These are phyloP conservation scores for Pardosa pseudoannulata DNA, from an alignment of 2,888 invertebrate species.

Conservation along the genomic window DNA sequence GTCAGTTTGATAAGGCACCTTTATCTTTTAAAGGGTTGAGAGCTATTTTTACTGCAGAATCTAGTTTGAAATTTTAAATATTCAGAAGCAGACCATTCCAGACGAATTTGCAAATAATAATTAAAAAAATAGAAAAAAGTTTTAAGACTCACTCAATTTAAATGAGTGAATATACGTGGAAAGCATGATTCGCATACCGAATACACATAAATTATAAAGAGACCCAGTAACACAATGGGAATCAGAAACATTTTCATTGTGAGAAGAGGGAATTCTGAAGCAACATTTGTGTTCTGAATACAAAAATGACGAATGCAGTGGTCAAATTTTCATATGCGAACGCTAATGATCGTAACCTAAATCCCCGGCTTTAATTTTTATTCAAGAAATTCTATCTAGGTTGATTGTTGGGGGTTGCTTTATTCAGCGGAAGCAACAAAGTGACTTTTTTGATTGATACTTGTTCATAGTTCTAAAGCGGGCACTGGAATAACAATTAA, in stretches of 20 bases:
- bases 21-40: too few relatives aligned
- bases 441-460: neutral
- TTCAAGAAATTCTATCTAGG: neutral
- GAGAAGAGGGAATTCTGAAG: neutral
- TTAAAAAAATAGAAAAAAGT: too few relatives aligned
- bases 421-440: neutral
- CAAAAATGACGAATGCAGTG: neutral
- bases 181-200: too few relatives aligned
- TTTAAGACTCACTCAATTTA: too few relatives aligned
- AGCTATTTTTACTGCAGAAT: too few relatives aligned
- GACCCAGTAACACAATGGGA: neutral
- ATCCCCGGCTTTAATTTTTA: neutral
- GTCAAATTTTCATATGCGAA: neutral
- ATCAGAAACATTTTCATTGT: neutral
- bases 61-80: too few relatives aligned
- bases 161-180: too few relatives aligned
- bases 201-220: neutral
- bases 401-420: neutral
- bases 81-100: too few relatives aligned
- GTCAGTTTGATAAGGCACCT: too few relatives aligned
- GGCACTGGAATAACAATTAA: too few relatives aligned
- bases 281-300: neutral
- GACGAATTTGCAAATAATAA: too few relatives aligned
- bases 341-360: neutral
- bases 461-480: neutral